Conservation (phyloP, 2,797 vertebrate genomes). For the Hypotaenidia philippensis region DNA sequence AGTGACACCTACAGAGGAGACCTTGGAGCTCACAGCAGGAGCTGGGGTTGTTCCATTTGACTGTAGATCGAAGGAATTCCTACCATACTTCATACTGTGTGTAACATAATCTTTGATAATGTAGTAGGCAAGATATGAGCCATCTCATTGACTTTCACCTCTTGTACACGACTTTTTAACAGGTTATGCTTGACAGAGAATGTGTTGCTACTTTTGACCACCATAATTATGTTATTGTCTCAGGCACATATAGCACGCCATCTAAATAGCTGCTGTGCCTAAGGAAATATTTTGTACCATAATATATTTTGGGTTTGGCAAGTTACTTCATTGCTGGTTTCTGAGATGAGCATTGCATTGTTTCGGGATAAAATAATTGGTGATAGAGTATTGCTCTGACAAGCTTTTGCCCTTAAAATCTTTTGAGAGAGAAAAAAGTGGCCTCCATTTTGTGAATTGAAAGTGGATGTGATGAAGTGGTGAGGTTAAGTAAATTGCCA, state of each 20-base stretch:
- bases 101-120: background rate
- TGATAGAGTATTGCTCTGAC: background rate
- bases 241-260: background rate
- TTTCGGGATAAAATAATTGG: background rate
- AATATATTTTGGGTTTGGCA: background rate
- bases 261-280: background rate
- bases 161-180: background rate
- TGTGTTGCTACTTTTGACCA: background rate
- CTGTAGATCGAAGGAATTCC: background rate
- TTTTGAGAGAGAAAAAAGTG: background rate
- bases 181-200: background rate
- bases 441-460: background rate
- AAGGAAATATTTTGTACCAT: background rate
- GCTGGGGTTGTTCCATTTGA: slow-evolving; percentile 1
- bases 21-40: background rate
- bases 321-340: background rate
- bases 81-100: background rate
- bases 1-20: slow-evolving; percentile 52
- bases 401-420: background rate
- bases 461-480: background rate
- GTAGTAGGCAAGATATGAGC: background rate
- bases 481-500: background rate
- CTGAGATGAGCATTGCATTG: background rate
- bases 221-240: background rate
- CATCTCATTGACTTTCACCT: background rate